A percentile compares a stretch with the other conserved stretches of the same genome.
Evolutionary conservation across 1,140 invertebrate genomes (phyloP).

Genomic region (Mercenaria mercenaria): DNA sequence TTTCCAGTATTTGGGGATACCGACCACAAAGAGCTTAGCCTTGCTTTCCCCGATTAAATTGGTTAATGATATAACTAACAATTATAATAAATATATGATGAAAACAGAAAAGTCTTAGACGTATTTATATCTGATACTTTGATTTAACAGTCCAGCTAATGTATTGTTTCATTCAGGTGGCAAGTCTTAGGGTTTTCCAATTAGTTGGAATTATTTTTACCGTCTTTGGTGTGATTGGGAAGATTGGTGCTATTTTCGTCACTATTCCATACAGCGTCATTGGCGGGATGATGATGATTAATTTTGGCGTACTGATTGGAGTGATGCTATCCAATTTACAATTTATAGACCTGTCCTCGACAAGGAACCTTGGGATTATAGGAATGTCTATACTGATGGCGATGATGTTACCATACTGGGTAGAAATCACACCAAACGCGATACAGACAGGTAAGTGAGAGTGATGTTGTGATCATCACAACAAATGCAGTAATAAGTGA

Average conservation of each 20-base stretch:
- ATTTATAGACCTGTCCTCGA: constrained; percentile 88
- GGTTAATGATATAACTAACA: no score
- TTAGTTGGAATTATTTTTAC: constrained; percentile 93
- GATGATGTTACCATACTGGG: constrained; percentile 91
- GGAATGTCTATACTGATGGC: constrained; percentile 95
- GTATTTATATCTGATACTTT: no score
- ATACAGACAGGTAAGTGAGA: constrained; percentile 89
- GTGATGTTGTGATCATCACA: background rate
- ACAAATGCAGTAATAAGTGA: background rate
- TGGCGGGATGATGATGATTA: constrained; percentile 94
- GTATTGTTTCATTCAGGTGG: constrained; percentile 90
- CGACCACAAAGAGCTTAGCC: no score
- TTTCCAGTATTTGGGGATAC: no score
- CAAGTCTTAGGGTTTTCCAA: constrained; percentile 93
- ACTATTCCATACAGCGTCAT: constrained; percentile 95
- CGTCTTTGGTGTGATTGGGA: constrained; percentile 89
- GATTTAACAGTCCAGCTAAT: no score
- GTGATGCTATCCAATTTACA: constrained; percentile 56
- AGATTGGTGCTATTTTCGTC: constrained; percentile 93
- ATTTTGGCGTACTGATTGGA: constrained; percentile 89
- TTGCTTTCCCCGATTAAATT: no score
- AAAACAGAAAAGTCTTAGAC: no score
- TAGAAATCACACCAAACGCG: constrained; percentile 87
- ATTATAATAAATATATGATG: no score
- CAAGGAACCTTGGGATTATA: constrained; percentile 93